These are phyloP conservation scores for Lepidiolamprologus cunningtoni DNA, from an alignment of 2,113 vertebrate species.

Conservation along the genomic window DNA sequence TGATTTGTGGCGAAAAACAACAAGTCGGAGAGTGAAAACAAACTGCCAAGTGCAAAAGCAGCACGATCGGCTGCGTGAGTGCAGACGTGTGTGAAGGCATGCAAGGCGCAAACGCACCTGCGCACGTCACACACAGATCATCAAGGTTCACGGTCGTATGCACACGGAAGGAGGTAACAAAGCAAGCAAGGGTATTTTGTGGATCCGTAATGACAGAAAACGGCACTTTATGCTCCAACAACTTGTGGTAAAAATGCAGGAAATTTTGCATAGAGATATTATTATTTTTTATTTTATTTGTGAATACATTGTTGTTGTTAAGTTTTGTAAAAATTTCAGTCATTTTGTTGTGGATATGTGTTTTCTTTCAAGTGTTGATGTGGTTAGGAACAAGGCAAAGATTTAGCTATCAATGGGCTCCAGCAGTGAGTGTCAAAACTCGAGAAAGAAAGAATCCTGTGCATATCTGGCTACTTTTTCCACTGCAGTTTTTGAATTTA, in stretches of 20 bases:
- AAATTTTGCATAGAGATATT: not conserved
- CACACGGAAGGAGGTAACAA: not conserved
- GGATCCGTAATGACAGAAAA: not conserved
- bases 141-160: not conserved
- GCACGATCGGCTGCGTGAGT: not conserved
- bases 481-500: not conserved
- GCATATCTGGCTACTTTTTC: not conserved
- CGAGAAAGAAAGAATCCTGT: not conserved
- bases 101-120: not conserved
- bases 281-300: too few species aligned
- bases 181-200: not conserved
- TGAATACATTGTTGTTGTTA: not conserved
- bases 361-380: not conserved
- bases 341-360: not conserved
- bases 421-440: not conserved
- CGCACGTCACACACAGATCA: not conserved
- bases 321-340: not conserved
- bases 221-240: not conserved
- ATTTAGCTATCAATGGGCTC: not conserved
- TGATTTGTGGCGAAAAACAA: not conserved
- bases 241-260: not conserved
- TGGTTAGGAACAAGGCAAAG: not conserved
- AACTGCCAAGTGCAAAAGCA: not conserved
- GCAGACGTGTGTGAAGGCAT: not conserved
- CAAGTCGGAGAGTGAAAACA: not conserved